Percentiles rank a stretch among this genome's conserved stretches.
phyloP scores from a whole-genome alignment of 2,888 invertebrate species.

The Drosophila flavopinicola region DNA sequence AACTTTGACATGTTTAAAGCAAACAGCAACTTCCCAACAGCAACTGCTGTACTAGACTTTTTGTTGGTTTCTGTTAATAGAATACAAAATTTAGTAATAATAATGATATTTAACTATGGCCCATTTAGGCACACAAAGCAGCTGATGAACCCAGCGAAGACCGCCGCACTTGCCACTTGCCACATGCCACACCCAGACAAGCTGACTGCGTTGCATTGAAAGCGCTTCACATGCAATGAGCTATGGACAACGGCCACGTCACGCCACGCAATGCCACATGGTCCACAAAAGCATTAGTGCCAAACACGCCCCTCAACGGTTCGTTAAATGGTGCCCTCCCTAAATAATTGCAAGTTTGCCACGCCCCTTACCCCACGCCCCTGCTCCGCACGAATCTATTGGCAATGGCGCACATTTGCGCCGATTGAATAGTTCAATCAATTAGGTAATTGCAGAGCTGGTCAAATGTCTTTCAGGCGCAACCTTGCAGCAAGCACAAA shows the following conservation, averaged over 20 bases:
- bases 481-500: slow-evolving; percentile 54
- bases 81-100: slow-evolving; percentile 26
- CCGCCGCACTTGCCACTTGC: background rate
- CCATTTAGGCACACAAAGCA: slow-evolving; percentile 28
- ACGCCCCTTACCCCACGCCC: too few relatives aligned
- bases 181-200: slow-evolving; percentile 24
- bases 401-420: slow-evolving; percentile 53
- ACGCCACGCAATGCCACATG: slow-evolving; percentile 27
- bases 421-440: slow-evolving; percentile 78
- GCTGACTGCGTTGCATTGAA: slow-evolving; percentile 59
- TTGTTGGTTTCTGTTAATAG: too few relatives aligned
- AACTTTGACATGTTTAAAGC: too few relatives aligned
- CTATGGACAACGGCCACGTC: slow-evolving; percentile 31
- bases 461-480: slow-evolving; percentile 39
- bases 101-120: slow-evolving; percentile 24
- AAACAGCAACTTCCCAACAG: too few relatives aligned
- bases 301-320: slow-evolving; percentile 28
- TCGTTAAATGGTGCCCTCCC: slow-evolving; percentile 39
- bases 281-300: background rate
- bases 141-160: background rate
- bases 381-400: slow-evolving; percentile 17
- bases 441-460: slow-evolving; percentile 72
- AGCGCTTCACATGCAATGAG: slow-evolving; percentile 62
- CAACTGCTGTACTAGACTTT: too few relatives aligned
- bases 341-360: slow-evolving; percentile 47